A percentile compares a stretch with the other conserved stretches of the same genome.
These are phyloP conservation scores for Sturnus vulgaris DNA, from an alignment of 2,113 vertebrate genomes.

Conservation along the genomic window DNA sequence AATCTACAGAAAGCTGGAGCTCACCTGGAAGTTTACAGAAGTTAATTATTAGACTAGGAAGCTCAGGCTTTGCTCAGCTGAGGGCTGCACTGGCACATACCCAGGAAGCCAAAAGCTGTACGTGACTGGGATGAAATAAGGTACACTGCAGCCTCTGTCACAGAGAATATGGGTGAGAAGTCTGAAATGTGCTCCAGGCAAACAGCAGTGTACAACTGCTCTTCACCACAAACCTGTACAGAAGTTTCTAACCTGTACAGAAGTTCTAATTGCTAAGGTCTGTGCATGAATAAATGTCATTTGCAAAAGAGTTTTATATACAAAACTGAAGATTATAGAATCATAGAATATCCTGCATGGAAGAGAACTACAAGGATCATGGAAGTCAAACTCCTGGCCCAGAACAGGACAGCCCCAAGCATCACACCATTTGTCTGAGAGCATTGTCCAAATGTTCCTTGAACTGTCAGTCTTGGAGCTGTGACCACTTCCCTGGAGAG, in stretches of 20 bases:
- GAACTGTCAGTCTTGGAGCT: neutral
- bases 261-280: neutral
- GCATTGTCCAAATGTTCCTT: neutral
- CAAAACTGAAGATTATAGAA: neutral
- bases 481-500: neutral
- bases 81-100: neutral
- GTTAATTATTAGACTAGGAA: constrained; percentile 58
- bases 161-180: neutral
- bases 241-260: neutral
- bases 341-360: neutral
- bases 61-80: neutral
- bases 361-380: neutral
- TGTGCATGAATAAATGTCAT: neutral
- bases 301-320: neutral
- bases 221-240: neutral
- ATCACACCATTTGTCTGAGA: neutral
- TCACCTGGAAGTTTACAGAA: neutral
- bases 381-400: neutral
- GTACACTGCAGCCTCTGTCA: neutral
- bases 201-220: neutral
- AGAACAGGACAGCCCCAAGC: neutral
- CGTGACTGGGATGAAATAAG: neutral
- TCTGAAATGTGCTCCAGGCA: neutral
- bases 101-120: neutral
- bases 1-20: neutral